A percentile compares a stretch with the other conserved stretches of the same genome.
Evolutionary conservation across 30 jellyfish, hydroid and myxozoan genomes (phyloP).

Genomic region (Aurelia sp.): DNA sequence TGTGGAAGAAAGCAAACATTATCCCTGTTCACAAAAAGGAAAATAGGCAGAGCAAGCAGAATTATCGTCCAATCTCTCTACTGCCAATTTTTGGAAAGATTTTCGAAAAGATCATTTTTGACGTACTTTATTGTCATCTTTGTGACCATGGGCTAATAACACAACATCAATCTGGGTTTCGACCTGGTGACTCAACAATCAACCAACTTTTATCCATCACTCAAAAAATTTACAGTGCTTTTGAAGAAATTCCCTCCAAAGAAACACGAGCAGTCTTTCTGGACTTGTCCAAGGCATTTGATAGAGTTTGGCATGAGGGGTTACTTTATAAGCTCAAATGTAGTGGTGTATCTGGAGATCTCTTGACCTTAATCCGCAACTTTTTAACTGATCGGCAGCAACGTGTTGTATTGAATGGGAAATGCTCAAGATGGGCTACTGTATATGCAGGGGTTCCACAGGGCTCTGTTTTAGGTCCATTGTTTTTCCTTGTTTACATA

Average conservation of each 20-base stretch:
- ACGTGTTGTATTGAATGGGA: too few species aligned
- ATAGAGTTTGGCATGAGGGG: constrained; percentile 71
- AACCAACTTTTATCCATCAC: constrained; percentile 32
- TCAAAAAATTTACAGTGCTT: constrained; percentile 53
- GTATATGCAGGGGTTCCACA: too few species aligned
- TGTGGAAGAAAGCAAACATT: too few species aligned
- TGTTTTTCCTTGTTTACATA: too few species aligned
- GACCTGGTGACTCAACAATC: constrained; percentile 56
- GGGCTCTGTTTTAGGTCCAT: too few species aligned
- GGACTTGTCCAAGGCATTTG: constrained; percentile 68
- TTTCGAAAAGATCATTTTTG: constrained; percentile 31
- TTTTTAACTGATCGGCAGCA: too few species aligned
- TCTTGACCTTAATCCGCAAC: background rate
- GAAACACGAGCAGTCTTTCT: constrained; percentile 70
- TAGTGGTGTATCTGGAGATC: constrained; percentile 56
- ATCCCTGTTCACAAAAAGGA: too few species aligned
- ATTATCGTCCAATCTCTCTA: background rate
- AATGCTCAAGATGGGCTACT: too few species aligned
- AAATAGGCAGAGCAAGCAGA: too few species aligned
- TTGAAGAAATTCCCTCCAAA: constrained; percentile 60
- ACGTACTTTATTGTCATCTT: constrained; percentile 40
- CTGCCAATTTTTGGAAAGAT: background rate
- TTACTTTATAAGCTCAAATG: constrained; percentile 53
- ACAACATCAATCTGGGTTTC: constrained; percentile 52
- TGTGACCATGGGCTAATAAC: constrained; percentile 30